Percentiles rank a stretch among this genome's conserved stretches.
phyloP scores from a whole-genome alignment of 1,140 invertebrate genomes.

The Luehdorfia chinensis region DNA sequence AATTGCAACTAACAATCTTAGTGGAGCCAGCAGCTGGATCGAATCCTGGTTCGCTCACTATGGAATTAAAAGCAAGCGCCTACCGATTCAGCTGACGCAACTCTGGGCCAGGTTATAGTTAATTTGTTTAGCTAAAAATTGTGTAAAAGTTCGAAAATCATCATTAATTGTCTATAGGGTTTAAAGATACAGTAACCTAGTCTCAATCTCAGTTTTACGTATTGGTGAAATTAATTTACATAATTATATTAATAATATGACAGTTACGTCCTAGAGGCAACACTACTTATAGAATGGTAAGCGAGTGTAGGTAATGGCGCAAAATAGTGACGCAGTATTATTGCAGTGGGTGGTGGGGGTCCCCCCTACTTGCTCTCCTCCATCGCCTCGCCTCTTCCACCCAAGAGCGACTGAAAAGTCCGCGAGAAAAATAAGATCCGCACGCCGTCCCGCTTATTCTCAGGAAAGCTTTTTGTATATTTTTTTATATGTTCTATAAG shows the following conservation, averaged over 20 bases:
- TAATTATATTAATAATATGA: slow-evolving; percentile 19
- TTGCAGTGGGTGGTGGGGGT: slow-evolving; percentile 64
- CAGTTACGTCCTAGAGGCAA: slow-evolving; percentile 39
- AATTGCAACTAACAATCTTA: too few species aligned
- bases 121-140: too few species aligned
- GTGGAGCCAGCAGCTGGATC: too few species aligned
- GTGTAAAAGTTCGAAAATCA: too few species aligned
- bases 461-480: slow-evolving; percentile 70
- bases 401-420: slow-evolving; percentile 71
- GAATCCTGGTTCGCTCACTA: too few species aligned
- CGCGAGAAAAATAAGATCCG: slow-evolving; percentile 74
- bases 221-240: not conserved
- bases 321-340: slow-evolving; percentile 78
- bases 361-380: slow-evolving; percentile 30
- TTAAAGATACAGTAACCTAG: too few species aligned
- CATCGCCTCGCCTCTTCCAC: slow-evolving; percentile 30
- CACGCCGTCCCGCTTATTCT: slow-evolving; percentile 72
- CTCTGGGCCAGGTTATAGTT: too few species aligned
- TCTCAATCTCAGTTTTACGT: too few species aligned
- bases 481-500: slow-evolving; percentile 58
- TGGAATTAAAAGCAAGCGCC: too few species aligned
- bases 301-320: slow-evolving; percentile 76
- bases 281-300: slow-evolving; percentile 74
- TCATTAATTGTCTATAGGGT: too few species aligned
- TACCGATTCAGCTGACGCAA: too few species aligned